Evolutionary conservation across 2,113 vertebrate genomes (phyloP).

Genomic region (Proterorhinus semilunaris): DNA sequence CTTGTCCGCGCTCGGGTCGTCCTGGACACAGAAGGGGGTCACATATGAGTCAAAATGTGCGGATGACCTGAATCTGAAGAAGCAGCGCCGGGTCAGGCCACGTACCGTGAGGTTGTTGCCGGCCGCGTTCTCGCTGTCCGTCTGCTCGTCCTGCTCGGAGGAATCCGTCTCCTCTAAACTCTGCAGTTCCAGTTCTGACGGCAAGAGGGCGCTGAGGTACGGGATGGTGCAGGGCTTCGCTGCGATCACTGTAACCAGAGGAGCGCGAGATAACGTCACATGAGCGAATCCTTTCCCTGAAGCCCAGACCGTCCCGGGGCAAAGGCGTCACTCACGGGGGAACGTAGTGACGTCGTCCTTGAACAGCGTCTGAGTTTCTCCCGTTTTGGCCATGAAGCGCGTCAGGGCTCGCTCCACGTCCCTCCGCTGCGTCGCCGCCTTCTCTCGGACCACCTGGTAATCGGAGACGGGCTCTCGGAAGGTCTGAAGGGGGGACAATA

Average conservation of each 20-base stretch:
- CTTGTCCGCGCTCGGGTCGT: constrained; percentile 89
- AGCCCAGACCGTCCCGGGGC: too few relatives aligned
- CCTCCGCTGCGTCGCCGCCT: constrained; percentile 90
- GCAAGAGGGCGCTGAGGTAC: constrained; percentile 93
- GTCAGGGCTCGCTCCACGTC: constrained; percentile 96
- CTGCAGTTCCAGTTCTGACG: constrained; percentile 95
- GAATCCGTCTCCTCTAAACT: constrained; percentile 96
- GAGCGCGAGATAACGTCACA: too few relatives aligned
- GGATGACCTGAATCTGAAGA: too few relatives aligned
- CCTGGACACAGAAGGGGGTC: constrained; percentile 69
- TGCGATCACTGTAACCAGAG: constrained; percentile 84
- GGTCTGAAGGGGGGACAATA: constrained; percentile 74
- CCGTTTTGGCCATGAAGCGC: constrained; percentile 97
- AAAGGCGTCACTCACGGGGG: constrained; percentile 79
- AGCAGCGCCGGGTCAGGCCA: too few relatives aligned
- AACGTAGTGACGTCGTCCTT: constrained; percentile 93
- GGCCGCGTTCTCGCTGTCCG: constrained; percentile 87
- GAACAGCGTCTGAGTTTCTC: constrained; percentile 95
- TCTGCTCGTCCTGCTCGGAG: constrained; percentile 96
- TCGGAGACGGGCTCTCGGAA: constrained; percentile 92
- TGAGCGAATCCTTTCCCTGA: too few relatives aligned
- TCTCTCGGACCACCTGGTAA: constrained; percentile 94
- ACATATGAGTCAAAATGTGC: too few relatives aligned
- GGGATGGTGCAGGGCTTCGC: constrained; percentile 87
- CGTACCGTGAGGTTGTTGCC: constrained; percentile 81